A percentile compares a stretch with the other conserved stretches of the same genome.
Conservation (phyloP, 1,140 invertebrate genomes). For the Lethocerus indicus region DNA sequence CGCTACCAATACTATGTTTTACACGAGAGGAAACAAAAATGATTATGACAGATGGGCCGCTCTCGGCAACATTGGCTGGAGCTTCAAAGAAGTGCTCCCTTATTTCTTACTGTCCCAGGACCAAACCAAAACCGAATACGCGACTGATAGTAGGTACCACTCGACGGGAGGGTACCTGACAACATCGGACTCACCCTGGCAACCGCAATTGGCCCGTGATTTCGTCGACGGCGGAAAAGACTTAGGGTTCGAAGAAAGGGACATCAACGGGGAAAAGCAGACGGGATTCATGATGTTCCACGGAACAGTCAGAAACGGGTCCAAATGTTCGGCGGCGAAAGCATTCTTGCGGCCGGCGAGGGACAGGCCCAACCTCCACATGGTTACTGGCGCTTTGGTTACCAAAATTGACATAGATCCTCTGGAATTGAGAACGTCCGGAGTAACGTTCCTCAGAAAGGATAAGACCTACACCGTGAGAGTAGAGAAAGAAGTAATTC, state of each 20-base stretch:
- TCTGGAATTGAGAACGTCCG: slow-evolving; percentile 10
- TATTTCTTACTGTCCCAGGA: slow-evolving; percentile 75
- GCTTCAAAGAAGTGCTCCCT: slow-evolving; percentile 58
- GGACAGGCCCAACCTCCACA: slow-evolving; percentile 45
- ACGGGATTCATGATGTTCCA: slow-evolving; percentile 37
- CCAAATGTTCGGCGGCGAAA: slow-evolving; percentile 71
- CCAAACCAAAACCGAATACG: slow-evolving; percentile 28
- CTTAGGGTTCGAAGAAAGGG: slow-evolving; percentile 32
- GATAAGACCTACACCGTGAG: slow-evolving; percentile 3
- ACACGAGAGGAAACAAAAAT: slow-evolving; percentile 45
- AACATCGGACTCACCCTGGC: slow-evolving; percentile 41
- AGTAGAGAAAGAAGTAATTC: slow-evolving; percentile 42
- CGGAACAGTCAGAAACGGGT: slow-evolving; percentile 59
- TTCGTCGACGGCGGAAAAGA: slow-evolving; percentile 34
- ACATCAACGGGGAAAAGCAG: slow-evolving; percentile 54
- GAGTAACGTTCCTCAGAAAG: slow-evolving; percentile 11
- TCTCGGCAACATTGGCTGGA: slow-evolving; percentile 73
- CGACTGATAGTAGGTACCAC: slow-evolving; percentile 38
- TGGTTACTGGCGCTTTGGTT: slow-evolving; percentile 57
- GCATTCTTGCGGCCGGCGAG: slow-evolving; percentile 68
- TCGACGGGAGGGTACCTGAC: slow-evolving; percentile 45
- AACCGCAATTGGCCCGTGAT: slow-evolving; percentile 30
- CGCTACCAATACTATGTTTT: slow-evolving; percentile 66
- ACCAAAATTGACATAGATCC: slow-evolving; percentile 46
- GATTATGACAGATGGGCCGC: slow-evolving; percentile 54